These are phyloP conservation scores for Octomys mimax DNA, from an alignment of 2,797 vertebrate species.

Conservation along the genomic window DNA sequence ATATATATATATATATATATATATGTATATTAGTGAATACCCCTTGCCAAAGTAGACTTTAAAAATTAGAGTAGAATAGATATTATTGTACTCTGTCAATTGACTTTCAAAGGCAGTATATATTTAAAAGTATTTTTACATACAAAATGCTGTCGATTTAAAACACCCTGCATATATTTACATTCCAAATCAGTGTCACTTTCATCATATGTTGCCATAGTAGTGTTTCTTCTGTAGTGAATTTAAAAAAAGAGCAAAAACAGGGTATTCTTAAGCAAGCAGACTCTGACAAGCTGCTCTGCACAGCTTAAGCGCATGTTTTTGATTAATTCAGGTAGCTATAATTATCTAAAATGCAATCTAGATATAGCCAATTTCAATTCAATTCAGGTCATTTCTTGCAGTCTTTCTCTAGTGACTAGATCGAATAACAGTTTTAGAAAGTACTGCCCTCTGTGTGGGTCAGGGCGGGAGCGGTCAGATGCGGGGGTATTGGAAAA, in stretches of 20 bases:
- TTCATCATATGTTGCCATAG: constrained; percentile 79
- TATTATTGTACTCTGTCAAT: constrained; percentile 71
- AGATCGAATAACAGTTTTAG: neutral
- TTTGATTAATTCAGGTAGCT: constrained; percentile 77
- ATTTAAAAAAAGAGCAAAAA: constrained; percentile 81
- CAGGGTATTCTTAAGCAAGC: constrained; percentile 78
- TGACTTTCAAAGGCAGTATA: constrained; percentile 74
- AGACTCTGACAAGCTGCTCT: constrained; percentile 78
- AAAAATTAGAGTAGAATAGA: constrained; percentile 55
- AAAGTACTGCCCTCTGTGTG: neutral
- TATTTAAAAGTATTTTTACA: constrained; percentile 74
- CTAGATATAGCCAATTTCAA: constrained; percentile 42
- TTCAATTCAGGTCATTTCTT: constrained; percentile 42
- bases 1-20: neutral
- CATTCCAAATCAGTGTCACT: constrained; percentile 81
- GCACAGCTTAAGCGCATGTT: constrained; percentile 46
- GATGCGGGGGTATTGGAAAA: neutral
- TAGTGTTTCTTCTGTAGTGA: constrained; percentile 74
- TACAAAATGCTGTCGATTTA: constrained; percentile 78
- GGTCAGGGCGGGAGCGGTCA: neutral
- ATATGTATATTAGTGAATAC: constrained; percentile 2
- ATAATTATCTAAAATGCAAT: constrained; percentile 72
- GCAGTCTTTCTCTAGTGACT: neutral
- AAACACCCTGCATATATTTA: constrained; percentile 80
- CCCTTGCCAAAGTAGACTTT: neutral